Evolutionary conservation across 2,888 invertebrate species (phyloP), one percentile per base, ranked within the genome.

Genomic region (Amorpha juglandis): DNA sequence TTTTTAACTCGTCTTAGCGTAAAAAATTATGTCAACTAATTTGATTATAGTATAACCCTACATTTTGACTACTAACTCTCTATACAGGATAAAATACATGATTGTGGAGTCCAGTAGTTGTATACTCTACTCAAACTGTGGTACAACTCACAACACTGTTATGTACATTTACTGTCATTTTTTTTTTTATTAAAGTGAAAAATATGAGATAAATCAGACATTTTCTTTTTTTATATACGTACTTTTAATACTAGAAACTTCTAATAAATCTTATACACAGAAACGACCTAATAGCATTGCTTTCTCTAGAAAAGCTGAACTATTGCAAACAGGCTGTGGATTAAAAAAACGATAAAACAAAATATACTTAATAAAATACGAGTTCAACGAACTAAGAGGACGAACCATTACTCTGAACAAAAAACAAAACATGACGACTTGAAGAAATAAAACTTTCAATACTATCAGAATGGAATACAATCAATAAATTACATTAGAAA

Each of bases 401-500:
- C 12, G 6, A 58, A 19, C 38, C 58, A 58, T 58, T 42, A 19
- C 38, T 38, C 38, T 42, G 9, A 19, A 58, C 42, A 58, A 42
- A 58, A 58, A 58, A 55, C 16, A 52, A 35, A 38, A 16, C 38
- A 42, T 52, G 52, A 52, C 21, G 27, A 58, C 42, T 58, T 38
- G 55, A 16, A 35, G 42, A 38, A 19, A 58, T 42, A 58, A 55
- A 42, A 19, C 58, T 42, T 58, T 38, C 38, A 58, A 42, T 38
- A 42, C 58, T 19, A 42, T 19, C 42, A 42, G 42, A 9, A 19
- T 19, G 58, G 38, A 58, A 58, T 12, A 58, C 42, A 38, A 58
- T 42, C 42, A 42, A 58, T 58, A 42, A 58, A 58, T 58, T 42
- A 58, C 19, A 58, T 42, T 58, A 58, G 58, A 58, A 58, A 58